Conservation (phyloP, 2,888 invertebrate genomes). For the Omphaloscelis lunosa region DNA sequence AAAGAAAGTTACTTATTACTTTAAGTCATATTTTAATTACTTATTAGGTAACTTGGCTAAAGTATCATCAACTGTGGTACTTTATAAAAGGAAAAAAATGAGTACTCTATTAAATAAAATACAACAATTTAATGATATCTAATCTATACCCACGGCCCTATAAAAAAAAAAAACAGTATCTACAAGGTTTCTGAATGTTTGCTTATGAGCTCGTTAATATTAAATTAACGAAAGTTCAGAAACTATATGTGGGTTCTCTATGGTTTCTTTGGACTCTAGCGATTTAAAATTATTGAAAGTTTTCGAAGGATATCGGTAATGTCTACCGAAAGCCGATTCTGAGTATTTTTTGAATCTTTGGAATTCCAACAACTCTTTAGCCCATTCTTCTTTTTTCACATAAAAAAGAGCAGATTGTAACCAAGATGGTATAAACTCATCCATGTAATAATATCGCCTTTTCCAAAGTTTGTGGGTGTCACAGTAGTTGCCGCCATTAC, state of each 20-base stretch:
- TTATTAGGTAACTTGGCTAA: too few species aligned
- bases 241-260: not conserved
- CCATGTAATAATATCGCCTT: constrained; percentile 80
- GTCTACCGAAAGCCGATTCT: constrained; percentile 80
- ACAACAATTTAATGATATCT: too few species aligned
- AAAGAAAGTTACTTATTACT: too few species aligned
- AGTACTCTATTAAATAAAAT: too few species aligned
- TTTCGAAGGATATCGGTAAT: constrained; percentile 75
- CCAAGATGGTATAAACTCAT: constrained; percentile 80
- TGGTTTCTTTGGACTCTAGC: constrained; percentile 67
- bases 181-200: not conserved
- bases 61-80: too few species aligned
- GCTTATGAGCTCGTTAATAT: not conserved
- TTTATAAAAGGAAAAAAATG: too few species aligned
- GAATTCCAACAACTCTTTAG: constrained; percentile 74
- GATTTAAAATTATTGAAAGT: constrained; percentile 72
- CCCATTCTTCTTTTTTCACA: constrained; percentile 77
- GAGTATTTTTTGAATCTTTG: constrained; percentile 76
- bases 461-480: constrained; percentile 80
- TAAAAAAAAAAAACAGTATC: not conserved
- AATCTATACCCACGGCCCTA: too few species aligned
- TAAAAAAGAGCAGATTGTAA: constrained; percentile 72
- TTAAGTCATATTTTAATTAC: too few species aligned
- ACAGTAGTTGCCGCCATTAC: constrained; percentile 73
- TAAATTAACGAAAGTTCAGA: constrained; percentile 43